Conservation (phyloP, 2,888 invertebrate species). For the Ceriagrion tenellum region DNA sequence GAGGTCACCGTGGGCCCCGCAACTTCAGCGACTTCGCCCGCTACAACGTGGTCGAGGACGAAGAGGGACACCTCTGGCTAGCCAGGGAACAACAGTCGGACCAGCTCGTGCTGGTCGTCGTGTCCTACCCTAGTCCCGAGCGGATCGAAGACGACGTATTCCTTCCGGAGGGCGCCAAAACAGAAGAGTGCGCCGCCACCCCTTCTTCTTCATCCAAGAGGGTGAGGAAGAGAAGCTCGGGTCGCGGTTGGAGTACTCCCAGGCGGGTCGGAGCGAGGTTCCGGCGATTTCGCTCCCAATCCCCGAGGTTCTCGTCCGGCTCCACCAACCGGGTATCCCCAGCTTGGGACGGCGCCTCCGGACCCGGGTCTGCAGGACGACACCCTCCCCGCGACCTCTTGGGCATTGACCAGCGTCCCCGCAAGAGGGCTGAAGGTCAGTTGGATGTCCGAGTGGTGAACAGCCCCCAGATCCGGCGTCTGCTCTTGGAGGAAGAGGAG, state of each 20-base stretch:
- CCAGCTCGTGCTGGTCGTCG: conserved; percentile 1
- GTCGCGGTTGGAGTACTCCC: neutral
- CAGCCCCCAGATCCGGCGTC: neutral
- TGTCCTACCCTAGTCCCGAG: neutral
- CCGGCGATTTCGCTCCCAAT: neutral
- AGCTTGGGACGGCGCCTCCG: neutral
- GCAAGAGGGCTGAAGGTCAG: conserved; percentile 3
- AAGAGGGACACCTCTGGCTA: conserved; percentile 45
- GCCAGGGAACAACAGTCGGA: neutral
- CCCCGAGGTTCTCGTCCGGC: neutral
- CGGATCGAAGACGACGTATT: conserved; percentile 43
- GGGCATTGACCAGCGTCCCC: neutral
- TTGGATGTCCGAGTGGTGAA: neutral
- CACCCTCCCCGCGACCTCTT: neutral
- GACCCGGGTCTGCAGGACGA: neutral
- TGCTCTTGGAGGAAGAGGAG: neutral
- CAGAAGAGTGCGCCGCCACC: too few relatives aligned
- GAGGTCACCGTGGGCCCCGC: neutral
- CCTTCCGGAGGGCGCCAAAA: neutral
- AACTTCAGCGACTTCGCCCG: neutral
- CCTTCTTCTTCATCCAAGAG: neutral
- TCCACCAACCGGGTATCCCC: neutral
- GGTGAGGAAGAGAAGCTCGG: neutral
- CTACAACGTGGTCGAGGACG: conserved; percentile 63
- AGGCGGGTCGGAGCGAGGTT: neutral